These are phyloP conservation scores for Aphelocoma californica DNA, from an alignment of 2,797 vertebrate genomes.

Conservation along the genomic window DNA sequence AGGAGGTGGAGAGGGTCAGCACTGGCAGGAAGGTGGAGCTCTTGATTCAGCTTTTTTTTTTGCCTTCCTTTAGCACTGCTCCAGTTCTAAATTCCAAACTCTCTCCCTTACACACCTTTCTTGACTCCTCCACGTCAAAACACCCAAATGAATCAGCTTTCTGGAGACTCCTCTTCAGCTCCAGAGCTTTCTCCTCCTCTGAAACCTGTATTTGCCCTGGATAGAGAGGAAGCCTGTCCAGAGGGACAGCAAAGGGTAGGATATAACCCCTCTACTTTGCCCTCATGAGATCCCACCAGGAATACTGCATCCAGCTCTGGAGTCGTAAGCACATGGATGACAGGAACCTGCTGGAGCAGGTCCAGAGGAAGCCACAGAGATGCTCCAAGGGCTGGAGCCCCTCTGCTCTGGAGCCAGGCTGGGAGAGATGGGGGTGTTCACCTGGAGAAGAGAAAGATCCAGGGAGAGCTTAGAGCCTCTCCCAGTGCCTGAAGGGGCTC, in stretches of 20 bases:
- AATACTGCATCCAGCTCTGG: not conserved
- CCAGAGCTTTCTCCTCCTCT: not conserved
- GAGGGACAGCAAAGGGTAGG: not conserved
- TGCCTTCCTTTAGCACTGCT: not conserved
- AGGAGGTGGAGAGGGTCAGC: not conserved
- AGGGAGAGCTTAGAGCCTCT: fast-evolving
- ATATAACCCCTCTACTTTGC: not conserved
- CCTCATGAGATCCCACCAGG: not conserved
- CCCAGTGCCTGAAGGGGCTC: not conserved
- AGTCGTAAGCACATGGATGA: not conserved
- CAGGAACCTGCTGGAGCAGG: fast-evolving
- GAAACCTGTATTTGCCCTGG: not conserved
- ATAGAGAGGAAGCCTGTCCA: not conserved
- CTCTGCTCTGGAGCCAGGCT: not conserved
- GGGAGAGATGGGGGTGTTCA: not conserved
- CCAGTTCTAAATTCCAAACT: not conserved
- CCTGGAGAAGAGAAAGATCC: fast-evolving
- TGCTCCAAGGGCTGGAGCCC: not conserved
- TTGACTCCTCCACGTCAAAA: not conserved
- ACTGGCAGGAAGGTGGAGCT: not conserved
- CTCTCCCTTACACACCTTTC: not conserved
- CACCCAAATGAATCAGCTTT: not conserved
- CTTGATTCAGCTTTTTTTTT: not conserved
- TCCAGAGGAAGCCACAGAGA: fast-evolving
- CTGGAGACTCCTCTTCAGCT: not conserved